Conservation (phyloP, 2,797 vertebrate genomes). For the Chiloscyllium punctatum region DNA sequence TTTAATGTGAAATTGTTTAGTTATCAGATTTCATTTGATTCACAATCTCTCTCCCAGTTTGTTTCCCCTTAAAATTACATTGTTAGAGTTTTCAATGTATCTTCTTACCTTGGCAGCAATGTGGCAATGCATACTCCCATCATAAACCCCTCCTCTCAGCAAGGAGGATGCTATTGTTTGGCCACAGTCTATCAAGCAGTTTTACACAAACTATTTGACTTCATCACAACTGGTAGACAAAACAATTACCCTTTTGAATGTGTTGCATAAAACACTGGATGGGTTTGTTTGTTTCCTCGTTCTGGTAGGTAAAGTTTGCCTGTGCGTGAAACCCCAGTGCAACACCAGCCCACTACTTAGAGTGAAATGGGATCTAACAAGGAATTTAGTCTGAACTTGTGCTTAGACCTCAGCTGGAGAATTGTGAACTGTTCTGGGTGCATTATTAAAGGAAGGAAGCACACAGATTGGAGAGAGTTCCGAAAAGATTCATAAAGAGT, state of each 20-base stretch:
- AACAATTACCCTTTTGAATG: not conserved
- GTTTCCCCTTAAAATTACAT: not conserved
- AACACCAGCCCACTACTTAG: not conserved
- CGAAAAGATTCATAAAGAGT: no score
- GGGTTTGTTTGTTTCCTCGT: not conserved
- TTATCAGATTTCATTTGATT: constrained; percentile 8
- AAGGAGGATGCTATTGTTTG: not conserved
- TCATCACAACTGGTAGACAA: not conserved
- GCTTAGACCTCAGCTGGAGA: no score
- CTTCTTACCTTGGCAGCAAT: not conserved
- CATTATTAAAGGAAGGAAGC: no score
- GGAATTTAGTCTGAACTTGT: no score
- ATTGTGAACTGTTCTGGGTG: no score
- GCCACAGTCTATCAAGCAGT: not conserved
- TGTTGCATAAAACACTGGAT: not conserved
- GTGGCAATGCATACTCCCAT: not conserved
- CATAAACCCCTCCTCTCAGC: not conserved
- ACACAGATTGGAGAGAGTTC: no score
- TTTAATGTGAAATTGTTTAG: not conserved
- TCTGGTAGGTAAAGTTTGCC: not conserved
- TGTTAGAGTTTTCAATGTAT: not conserved
- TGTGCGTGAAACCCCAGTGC: not conserved
- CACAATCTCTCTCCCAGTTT: not conserved
- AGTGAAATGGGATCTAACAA: not conserved
- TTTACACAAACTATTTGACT: not conserved